These are phyloP conservation scores for Nipponacmea schrenckii DNA, from an alignment of 2,888 invertebrate genomes.

Conservation along the genomic window DNA sequence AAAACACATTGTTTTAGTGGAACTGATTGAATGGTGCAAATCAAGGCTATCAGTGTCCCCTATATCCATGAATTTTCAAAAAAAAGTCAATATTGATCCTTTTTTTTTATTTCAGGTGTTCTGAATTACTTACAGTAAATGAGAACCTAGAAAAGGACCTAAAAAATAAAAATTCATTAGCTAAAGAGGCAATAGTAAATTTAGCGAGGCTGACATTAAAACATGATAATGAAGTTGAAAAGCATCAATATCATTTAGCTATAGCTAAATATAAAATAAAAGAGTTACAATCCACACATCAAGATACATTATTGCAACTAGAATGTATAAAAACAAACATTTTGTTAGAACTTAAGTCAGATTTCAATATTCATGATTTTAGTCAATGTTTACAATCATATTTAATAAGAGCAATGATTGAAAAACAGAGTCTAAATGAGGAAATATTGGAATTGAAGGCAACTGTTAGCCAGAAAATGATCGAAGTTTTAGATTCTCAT, in stretches of 20 bases:
- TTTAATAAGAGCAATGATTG: slow-evolving; percentile 9
- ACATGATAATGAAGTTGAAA: too few species aligned
- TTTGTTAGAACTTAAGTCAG: slow-evolving; percentile 11
- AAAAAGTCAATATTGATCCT: too few species aligned
- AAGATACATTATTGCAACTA: not conserved
- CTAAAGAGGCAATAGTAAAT: too few species aligned
- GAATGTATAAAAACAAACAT: not conserved
- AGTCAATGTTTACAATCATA: not conserved
- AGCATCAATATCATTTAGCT: too few species aligned
- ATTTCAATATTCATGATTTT: not conserved
- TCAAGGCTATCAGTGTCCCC: too few species aligned
- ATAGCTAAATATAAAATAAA: not conserved
- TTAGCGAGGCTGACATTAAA: too few species aligned
- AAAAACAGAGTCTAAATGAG: slow-evolving; percentile 8
- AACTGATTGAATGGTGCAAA: too few species aligned
- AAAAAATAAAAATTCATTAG: too few species aligned
- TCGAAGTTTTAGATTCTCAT: slow-evolving; percentile 26
- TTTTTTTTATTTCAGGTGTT: slow-evolving; percentile 41
- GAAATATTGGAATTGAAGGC: not conserved
- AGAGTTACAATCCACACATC: not conserved
- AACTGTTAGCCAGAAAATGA: slow-evolving; percentile 6
- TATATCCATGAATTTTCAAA: too few species aligned
- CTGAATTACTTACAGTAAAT: slow-evolving; percentile 43
- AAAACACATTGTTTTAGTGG: too few species aligned
- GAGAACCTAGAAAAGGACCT: slow-evolving; percentile 30